phyloP scores from a whole-genome alignment of 2,888 invertebrate species.

The Spilosoma lubricipeda region DNA sequence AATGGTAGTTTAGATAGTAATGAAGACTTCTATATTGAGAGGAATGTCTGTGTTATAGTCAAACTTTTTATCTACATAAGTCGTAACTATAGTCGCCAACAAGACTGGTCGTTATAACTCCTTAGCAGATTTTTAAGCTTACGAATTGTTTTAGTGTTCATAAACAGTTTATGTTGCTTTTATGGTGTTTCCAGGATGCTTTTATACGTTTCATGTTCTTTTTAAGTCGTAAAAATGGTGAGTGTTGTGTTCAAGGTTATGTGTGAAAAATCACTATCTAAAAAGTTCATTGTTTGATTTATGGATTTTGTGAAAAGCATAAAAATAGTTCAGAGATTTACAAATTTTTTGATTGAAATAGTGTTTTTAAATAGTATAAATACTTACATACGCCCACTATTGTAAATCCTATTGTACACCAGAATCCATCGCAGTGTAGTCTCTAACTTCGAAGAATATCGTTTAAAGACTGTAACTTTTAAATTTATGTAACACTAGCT shows the following conservation, averaged over 20 bases:
- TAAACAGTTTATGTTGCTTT: slow-evolving; percentile 23
- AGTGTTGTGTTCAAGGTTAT: slow-evolving; percentile 4
- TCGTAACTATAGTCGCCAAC: background rate
- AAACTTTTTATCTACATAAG: background rate
- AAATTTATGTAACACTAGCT: too few relatives aligned
- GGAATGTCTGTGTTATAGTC: background rate
- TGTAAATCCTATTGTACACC: too few relatives aligned
- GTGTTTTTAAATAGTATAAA: too few relatives aligned
- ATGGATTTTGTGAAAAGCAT: background rate
- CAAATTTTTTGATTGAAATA: too few relatives aligned
- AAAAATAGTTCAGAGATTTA: background rate
- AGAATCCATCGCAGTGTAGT: too few relatives aligned
- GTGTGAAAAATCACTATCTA: background rate
- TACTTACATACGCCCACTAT: too few relatives aligned
- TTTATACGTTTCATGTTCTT: slow-evolving; percentile 6
- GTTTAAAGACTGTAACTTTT: too few relatives aligned
- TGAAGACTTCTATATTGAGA: background rate
- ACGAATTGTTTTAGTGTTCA: slow-evolving; percentile 22
- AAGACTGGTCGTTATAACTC: slow-evolving; percentile 17
- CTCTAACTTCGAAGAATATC: too few relatives aligned
- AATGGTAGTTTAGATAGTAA: background rate
- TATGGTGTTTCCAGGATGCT: slow-evolving; percentile 6
- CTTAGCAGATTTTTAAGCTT: slow-evolving; percentile 16
- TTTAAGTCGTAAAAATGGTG: slow-evolving; percentile 1
- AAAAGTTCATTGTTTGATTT: background rate